These are phyloP conservation scores for Nowickia ferox DNA, from an alignment of 2,888 invertebrate species.

Conservation along the genomic window DNA sequence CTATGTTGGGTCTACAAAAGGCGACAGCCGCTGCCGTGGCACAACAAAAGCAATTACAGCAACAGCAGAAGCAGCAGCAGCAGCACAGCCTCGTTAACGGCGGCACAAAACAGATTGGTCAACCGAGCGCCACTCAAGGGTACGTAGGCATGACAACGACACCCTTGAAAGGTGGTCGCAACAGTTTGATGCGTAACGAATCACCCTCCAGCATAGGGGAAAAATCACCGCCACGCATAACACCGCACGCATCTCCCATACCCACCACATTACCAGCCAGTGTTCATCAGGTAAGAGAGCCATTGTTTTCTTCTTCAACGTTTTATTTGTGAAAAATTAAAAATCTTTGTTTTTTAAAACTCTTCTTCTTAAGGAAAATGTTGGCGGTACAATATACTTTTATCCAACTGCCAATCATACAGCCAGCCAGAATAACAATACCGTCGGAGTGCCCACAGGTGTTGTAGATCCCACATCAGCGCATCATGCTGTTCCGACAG, in stretches of 20 bases:
- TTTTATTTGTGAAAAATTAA: neutral
- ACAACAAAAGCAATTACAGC: constrained; percentile 78
- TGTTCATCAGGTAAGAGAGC: constrained; percentile 81
- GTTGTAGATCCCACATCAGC: constrained; percentile 77
- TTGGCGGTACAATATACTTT: constrained; percentile 97
- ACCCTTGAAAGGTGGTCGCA: constrained; percentile 79
- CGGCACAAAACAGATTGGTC: constrained; percentile 68
- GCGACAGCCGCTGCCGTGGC: constrained; percentile 78
- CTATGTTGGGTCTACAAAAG: constrained; percentile 80
- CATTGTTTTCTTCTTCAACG: neutral
- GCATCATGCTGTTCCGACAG: constrained; percentile 77
- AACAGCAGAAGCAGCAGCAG: constrained; percentile 73
- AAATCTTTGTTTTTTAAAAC: neutral
- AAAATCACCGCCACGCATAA: constrained; percentile 84
- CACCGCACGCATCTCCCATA: constrained; percentile 84
- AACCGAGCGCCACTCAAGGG: constrained; percentile 74
- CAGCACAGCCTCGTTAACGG: constrained; percentile 77
- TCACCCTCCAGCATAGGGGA: constrained; percentile 80
- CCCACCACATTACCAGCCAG: constrained; percentile 80
- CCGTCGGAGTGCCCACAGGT: constrained; percentile 77
- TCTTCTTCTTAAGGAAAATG: constrained; percentile 87
- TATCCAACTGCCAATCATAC: constrained; percentile 87
- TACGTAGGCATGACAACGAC: constrained; percentile 79
- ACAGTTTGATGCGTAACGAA: constrained; percentile 79
- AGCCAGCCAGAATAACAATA: constrained; percentile 82